Evolutionary conservation across 2,113 vertebrate species (phyloP), one percentile per base, ranked within the genome.

Genomic region (Apaloderma vittatum): DNA sequence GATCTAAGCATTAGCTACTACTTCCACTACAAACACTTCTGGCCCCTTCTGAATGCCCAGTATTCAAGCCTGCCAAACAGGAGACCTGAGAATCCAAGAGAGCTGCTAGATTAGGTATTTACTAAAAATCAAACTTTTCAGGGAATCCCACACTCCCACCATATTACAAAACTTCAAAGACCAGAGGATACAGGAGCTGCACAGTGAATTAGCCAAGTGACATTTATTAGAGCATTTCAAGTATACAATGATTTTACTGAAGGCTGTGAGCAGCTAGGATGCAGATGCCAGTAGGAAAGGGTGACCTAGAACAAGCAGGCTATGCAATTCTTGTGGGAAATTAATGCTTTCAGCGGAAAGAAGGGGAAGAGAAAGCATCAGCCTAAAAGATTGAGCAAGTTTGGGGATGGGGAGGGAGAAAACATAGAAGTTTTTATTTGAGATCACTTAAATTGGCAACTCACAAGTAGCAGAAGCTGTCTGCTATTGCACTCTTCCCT

Each of bases 191-290:
- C 40, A 80, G 92, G 83, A 93, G 73, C 82, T 78, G 84, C 27
- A 90, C 59, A 66, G 51, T 40, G 40, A 74, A 54, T 94, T 89
- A 96, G 73, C 55, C 93, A 95, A 79, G 93, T 12, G 36, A 97
- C 37, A 49, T 97, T 97, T 97, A 98, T 96, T 97, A 91, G 66
- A 96, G 70, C 83, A 88, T 93, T 97, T 97, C 92, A 96, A 94
- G 93, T 94, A 95, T 87, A 96, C 88, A 97, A 62, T 92, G 49
- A 75, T 94, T 89, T 84, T 90, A 86, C 68, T 83, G 66, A 86
- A 59, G 79, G 63, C 74, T 86, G 85, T 43, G 67, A 86, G 92
- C 86, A 92, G 83, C 71, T 59, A 87, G 77, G 85, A 93, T 68
- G 92, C 86, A 67, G 67, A 58, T 61, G 79, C 68, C 84, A 81